Percentiles rank a stretch among this genome's conserved stretches.
These are phyloP conservation scores for Donacobius atricapilla DNA, from an alignment of 2,113 vertebrate species.

Conservation along the genomic window DNA sequence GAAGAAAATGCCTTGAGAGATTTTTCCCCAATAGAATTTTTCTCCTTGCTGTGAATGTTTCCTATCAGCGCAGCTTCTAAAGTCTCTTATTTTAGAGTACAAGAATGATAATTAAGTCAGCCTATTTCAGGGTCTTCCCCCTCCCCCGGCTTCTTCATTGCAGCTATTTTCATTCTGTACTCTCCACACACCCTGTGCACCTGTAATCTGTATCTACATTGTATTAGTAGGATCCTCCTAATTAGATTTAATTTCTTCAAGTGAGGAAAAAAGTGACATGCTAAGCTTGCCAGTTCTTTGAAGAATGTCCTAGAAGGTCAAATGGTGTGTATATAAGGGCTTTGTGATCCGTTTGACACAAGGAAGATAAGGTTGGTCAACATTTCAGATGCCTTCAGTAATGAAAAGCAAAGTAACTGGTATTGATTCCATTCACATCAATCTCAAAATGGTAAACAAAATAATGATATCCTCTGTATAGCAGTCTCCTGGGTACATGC, in stretches of 20 bases:
- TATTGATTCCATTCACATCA: conserved; percentile 26
- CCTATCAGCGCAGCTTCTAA: neutral
- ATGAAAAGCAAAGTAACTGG: conserved; percentile 42
- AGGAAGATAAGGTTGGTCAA: neutral
- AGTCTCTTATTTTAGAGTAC: neutral
- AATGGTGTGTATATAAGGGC: neutral
- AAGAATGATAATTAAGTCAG: neutral
- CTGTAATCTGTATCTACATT: neutral
- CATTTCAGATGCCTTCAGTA: conserved; percentile 11
- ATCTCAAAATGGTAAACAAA: conserved; percentile 28
- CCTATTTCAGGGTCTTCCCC: neutral
- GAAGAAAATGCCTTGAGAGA: neutral
- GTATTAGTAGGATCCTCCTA: neutral
- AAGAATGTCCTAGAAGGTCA: conserved; percentile 5
- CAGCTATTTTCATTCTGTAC: neutral
- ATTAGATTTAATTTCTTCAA: conserved; percentile 42
- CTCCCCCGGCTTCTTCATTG: neutral
- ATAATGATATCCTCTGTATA: neutral
- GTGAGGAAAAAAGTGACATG: neutral
- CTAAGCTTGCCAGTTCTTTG: conserved; percentile 16
- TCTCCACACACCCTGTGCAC: neutral
- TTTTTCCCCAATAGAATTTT: neutral
- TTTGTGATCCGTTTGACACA: neutral
- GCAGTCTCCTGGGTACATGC: neutral
- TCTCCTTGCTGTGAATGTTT: neutral